These are phyloP conservation scores for Cephus cinctus DNA, from an alignment of 1,140 invertebrate genomes.

Conservation along the genomic window DNA sequence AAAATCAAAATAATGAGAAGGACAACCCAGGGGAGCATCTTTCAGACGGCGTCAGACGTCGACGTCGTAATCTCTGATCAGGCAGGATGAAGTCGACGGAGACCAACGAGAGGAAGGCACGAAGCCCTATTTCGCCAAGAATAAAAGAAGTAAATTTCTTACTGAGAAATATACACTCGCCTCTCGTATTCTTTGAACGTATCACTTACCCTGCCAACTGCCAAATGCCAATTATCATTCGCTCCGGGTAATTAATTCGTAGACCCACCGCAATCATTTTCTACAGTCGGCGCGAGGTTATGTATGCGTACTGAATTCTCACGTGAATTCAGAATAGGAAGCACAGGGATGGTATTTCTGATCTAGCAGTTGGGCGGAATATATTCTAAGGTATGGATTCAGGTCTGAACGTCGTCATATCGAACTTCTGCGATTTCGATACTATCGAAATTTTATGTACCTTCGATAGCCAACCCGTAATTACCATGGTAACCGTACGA, in stretches of 20 bases:
- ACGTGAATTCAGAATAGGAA: too few relatives aligned
- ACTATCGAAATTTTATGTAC: too few relatives aligned
- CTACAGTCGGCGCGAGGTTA: too few relatives aligned
- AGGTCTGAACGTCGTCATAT: too few relatives aligned
- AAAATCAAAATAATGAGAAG: background rate
- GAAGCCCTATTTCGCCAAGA: constrained; percentile 29
- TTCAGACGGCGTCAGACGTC: constrained; percentile 24
- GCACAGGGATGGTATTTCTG: too few relatives aligned
- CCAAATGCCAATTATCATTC: constrained; percentile 42
- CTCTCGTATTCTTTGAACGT: constrained; percentile 10
- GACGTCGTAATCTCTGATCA: constrained; percentile 36
- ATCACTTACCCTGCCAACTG: too few relatives aligned
- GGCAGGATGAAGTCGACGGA: constrained; percentile 17
- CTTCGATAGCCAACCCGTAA: constrained; percentile 29
- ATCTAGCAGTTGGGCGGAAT: constrained; percentile 10
- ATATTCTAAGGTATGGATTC: constrained; percentile 12
- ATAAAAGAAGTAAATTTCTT: constrained; percentile 36
- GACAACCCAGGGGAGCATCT: too few relatives aligned
- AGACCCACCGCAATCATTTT: too few relatives aligned
- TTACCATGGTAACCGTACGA: constrained; percentile 37
- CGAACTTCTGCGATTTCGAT: too few relatives aligned
- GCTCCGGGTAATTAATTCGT: constrained; percentile 30
- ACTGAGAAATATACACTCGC: constrained; percentile 37
- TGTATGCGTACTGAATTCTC: too few relatives aligned
- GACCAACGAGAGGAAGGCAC: constrained; percentile 15